Base-by-base conservation (phyloP, 2,113 vertebrate genomes). In the Oreochromis aureus region DNA sequence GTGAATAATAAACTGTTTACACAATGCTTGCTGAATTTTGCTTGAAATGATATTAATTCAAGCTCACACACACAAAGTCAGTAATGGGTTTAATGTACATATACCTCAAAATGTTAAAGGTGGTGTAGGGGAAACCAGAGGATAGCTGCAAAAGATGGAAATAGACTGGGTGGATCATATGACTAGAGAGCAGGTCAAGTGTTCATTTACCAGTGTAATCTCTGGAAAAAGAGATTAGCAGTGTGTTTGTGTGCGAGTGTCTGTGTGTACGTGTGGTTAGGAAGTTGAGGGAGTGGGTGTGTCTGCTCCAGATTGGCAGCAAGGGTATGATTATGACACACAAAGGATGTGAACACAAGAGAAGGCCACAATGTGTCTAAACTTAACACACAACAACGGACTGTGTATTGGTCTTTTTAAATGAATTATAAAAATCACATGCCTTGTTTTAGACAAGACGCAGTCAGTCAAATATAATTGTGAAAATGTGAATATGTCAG, bases 121-220 rank as follows among this genome's bases (percentile, higher is more conserved):
- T 78, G 46, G 27, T 51, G 6, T 44, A 58, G 4, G 24, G 30
- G n/a, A 66, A 80, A 32, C n/a, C 24, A 41, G 12, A 46, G 32
- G 7, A 36, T 8, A 27, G 3, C 22, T 11, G 39, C 30, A 30
- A 87, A 83, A 7, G 19, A 82, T 53, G 32, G 6, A 83, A 58
- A 83, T 10, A 30, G 55, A 73, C 59, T 76, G 73, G 9, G 10
- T 63, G 48, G 48, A 71, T 87, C 46, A 85, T 63, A 22, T 81
- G 87, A 91, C 55, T 83, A 53, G 19, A 85, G 86, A 87, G 48
- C 27, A 82, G 88, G 90, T 86, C 89, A 91, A 92, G 76, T 90
- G 87, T 89, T 88, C 55, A 83, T 87, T 90, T 91, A 89, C 85
- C 63, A 56, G 87, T 83, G 71, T 93, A 92, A 92, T 94, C 89